Evolutionary conservation across 2,113 vertebrate species (phyloP).

Genomic region (Alexandromys fortis): DNA sequence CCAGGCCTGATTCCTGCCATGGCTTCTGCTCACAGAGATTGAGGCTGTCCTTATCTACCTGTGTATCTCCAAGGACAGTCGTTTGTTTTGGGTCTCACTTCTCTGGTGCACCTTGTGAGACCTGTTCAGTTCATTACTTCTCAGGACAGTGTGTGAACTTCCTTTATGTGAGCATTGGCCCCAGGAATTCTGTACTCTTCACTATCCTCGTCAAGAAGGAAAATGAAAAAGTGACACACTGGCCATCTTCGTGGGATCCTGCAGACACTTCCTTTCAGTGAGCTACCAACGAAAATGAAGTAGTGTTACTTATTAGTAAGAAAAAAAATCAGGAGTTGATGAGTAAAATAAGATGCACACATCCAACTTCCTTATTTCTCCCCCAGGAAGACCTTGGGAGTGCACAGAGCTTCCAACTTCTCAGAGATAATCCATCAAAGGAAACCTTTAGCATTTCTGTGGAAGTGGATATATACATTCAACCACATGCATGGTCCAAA

Average conservation of each 20-base stretch:
- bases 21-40: not conserved
- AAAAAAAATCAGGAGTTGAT: not conserved
- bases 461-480: constrained; percentile 20
- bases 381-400: not conserved
- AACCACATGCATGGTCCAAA: not conserved
- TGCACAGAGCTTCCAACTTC: not conserved
- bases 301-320: not conserved
- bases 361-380: not conserved
- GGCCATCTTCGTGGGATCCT: not conserved
- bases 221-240: not conserved
- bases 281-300: not conserved
- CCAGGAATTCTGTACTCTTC: not conserved
- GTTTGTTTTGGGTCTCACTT: not conserved
- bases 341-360: not conserved
- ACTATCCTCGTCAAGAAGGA: not conserved
- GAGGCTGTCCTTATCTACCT: not conserved
- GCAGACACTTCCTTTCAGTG: not conserved
- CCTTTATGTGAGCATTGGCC: not conserved
- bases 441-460: not conserved
- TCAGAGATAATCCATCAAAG: constrained; percentile 30
- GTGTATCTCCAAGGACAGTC: not conserved
- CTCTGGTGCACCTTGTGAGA: not conserved
- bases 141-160: not conserved
- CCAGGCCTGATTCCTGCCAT: not conserved
- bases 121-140: not conserved